Conservation (phyloP, 35 echinoderm and acorn worm genomes). For the Strongylocentrotus purpuratus region DNA sequence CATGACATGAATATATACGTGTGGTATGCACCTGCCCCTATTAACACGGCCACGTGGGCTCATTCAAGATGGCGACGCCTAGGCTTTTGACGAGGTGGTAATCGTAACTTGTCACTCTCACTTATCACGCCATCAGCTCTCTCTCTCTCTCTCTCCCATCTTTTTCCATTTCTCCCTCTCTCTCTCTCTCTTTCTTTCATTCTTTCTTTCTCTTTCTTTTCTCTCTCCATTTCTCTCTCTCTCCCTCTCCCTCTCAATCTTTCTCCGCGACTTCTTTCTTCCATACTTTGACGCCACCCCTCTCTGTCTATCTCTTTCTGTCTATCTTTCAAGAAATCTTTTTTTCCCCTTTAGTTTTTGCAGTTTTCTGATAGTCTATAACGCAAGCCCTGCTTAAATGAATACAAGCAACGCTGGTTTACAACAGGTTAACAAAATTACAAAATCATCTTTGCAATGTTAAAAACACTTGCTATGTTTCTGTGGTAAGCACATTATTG, state of each 20-base stretch:
- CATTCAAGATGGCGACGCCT: conserved; percentile 8
- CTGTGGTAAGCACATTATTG: too few relatives aligned
- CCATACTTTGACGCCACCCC: too few relatives aligned
- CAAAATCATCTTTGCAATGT: too few relatives aligned
- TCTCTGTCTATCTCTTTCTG: too few relatives aligned
- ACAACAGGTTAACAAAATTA: too few relatives aligned
- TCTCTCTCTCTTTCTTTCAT: neutral
- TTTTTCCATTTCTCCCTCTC: neutral
- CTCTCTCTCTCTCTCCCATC: neutral
- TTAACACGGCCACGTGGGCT: neutral
- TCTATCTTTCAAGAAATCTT: too few relatives aligned
- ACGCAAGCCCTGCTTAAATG: too few relatives aligned
- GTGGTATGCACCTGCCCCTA: neutral
- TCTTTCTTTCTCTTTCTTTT: neutral
- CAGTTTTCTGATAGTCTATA: too few relatives aligned
- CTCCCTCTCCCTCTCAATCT: neutral
- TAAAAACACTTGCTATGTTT: too few relatives aligned
- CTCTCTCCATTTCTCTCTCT: neutral
- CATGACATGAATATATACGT: neutral
- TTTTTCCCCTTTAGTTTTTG: too few relatives aligned
- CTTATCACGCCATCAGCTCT: neutral
- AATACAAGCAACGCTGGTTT: too few relatives aligned
- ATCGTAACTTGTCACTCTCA: neutral
- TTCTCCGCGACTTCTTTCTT: neutral
- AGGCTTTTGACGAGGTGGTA: neutral